Evolutionary conservation across 1,140 invertebrate species (phyloP).

Genomic region (Drosophila tristis): DNA sequence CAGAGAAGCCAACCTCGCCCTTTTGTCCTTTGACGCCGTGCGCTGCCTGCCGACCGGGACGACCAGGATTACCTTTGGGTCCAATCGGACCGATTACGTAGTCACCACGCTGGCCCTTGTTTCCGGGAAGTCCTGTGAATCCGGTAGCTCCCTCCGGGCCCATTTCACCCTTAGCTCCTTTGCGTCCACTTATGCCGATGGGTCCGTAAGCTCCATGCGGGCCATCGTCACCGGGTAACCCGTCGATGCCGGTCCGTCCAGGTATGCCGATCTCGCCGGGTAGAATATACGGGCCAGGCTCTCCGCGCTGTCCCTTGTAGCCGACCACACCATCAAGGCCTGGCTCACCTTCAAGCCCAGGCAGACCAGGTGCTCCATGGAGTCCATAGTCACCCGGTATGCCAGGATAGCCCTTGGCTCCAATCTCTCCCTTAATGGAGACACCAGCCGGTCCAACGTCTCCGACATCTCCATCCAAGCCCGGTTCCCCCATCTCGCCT

Average conservation of each 20-base stretch:
- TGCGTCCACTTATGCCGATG: conserved; percentile 54
- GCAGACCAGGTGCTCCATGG: conserved; percentile 83
- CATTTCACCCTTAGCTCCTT: conserved; percentile 63
- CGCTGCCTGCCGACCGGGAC: conserved; percentile 85
- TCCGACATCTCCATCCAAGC: conserved; percentile 45
- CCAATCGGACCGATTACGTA: conserved; percentile 86
- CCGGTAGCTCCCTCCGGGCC: conserved; percentile 84
- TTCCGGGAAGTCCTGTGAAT: conserved; percentile 71
- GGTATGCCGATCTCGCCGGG: conserved; percentile 81
- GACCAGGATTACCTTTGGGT: conserved; percentile 85
- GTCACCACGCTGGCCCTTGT: conserved; percentile 86
- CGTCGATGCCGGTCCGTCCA: conserved; percentile 84
- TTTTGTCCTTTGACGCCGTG: conserved; percentile 87
- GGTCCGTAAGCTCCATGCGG: conserved; percentile 53
- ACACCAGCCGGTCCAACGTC: conserved; percentile 62
- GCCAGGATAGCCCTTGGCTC: conserved; percentile 86
- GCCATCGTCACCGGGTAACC: conserved; percentile 84
- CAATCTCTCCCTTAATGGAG: conserved; percentile 80
- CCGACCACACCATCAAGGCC: conserved; percentile 84
- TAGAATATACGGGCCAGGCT: conserved; percentile 84
- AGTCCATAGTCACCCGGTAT: conserved; percentile 69
- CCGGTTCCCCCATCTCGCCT: conserved; percentile 67
- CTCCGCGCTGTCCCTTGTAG: conserved; percentile 85
- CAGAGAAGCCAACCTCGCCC: conserved; percentile 84
- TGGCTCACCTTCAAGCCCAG: conserved; percentile 84